A percentile compares a stretch with the other conserved stretches of the same genome.
phyloP scores from a whole-genome alignment of 2,113 vertebrate genomes.

The Anarrhichthys ocellatus region DNA sequence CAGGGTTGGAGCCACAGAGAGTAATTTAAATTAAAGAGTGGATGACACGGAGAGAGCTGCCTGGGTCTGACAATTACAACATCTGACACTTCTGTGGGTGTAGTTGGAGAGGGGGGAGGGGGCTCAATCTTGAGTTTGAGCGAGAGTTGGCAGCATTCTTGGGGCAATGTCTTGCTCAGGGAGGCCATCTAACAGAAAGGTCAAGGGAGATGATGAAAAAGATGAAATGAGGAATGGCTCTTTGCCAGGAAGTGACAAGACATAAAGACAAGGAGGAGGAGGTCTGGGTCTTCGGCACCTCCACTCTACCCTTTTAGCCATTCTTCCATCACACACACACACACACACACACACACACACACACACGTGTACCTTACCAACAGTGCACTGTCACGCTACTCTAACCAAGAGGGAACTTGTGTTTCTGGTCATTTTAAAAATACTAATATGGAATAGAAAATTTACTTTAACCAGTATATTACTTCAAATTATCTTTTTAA shows the following conservation, averaged over 20 bases:
- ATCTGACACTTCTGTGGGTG: conserved; percentile 34
- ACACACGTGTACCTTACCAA: too few relatives aligned
- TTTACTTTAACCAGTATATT: too few relatives aligned
- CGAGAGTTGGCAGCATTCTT: conserved; percentile 2
- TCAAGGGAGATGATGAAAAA: conserved; percentile 47
- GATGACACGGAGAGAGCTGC: conserved; percentile 24
- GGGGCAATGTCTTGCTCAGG: conserved; percentile 6
- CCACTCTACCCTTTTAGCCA: conserved; percentile 9
- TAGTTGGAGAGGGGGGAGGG: background rate
- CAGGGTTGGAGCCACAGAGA: background rate
- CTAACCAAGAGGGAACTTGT: too few relatives aligned
- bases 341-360: too few relatives aligned
- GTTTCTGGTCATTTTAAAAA: too few relatives aligned
- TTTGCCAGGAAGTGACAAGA: conserved; percentile 48
- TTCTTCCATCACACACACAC: background rate
- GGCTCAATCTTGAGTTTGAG: background rate
- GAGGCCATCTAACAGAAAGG: conserved; percentile 48
- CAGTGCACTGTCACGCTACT: too few relatives aligned
- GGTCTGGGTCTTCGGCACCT: background rate
- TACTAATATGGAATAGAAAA: too few relatives aligned
- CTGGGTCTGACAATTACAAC: conserved; percentile 34
- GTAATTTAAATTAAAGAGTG: conserved; percentile 58
- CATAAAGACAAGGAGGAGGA: conserved; percentile 24
- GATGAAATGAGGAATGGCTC: conserved; percentile 36
- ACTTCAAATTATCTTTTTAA: too few relatives aligned